Evolutionary conservation across 2,797 vertebrate genomes (phyloP), one percentile per base, ranked within the genome.

Genomic region (Allobates femoralis): DNA sequence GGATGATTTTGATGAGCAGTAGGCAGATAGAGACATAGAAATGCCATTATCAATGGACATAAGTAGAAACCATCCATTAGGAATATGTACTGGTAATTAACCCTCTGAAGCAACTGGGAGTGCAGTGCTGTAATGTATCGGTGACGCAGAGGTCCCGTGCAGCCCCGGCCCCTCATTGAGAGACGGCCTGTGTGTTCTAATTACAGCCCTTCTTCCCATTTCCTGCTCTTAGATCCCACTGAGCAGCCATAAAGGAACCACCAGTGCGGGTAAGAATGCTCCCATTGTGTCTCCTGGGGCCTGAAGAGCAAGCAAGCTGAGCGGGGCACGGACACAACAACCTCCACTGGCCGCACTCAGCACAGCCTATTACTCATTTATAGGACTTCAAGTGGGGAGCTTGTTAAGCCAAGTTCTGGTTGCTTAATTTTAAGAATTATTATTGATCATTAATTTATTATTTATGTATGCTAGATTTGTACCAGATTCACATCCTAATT

Each of bases 211-310:
- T 58, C 74, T 75, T 76, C 56, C 86, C 82, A 87, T 84, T 87
- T 87, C 86, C 86, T 84, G 86, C 77, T 87, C 77, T 87, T 84
- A 67, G 86, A 87, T 81, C 82, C 76, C 81, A 80, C 55, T 66
- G 76, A 79, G 50, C 81, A 75, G 86, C 46, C 81, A 85, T 87
- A 76, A 80, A 80, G 82, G 56, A 76, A 50, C 76, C 76, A 81
- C 67, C 75, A 41, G 62, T 74, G n/a, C 26, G 78, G 56, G 46
- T 75, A 84, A 84, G 56, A 87, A 87, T 80, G 77, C 12, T 4
- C 19, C 55, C 86, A 80, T 87, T 87, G 86, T 87, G 41, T 64
- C 41, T 32, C 41, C 11, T 60, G 71, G 16, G 66, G 76, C 30
- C 76, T 67, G 41, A 79, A 76, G 37, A 62, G 28, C 73, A 10